These are phyloP conservation scores for Amblyraja radiata DNA, from an alignment of 2,797 vertebrate species.

Conservation along the genomic window DNA sequence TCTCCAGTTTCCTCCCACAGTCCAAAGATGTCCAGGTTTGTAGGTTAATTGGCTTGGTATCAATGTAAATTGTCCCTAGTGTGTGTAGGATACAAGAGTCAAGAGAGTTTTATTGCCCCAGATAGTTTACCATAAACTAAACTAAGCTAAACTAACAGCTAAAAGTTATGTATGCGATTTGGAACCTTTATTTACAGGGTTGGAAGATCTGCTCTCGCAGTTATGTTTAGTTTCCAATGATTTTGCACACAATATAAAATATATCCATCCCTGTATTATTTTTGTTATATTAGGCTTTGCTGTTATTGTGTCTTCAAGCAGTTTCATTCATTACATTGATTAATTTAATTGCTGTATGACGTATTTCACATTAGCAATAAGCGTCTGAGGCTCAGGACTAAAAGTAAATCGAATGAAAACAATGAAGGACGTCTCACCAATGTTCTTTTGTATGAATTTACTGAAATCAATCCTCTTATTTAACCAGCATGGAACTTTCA, in stretches of 20 bases:
- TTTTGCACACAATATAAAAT: neutral
- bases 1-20: no score
- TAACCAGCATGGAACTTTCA: neutral
- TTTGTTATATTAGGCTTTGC: neutral
- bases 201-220: neutral
- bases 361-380: no score
- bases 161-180: neutral
- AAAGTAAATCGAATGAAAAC: neutral
- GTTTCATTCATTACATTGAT: no score
- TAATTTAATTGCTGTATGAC: no score
- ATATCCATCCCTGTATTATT: neutral
- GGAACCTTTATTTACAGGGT: neutral
- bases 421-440: neutral
- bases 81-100: no score
- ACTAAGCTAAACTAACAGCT: neutral
- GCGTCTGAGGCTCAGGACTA: neutral
- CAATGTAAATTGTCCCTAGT: no score
- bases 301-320: neutral
- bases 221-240: no score
- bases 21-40: no score
- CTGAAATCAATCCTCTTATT: neutral
- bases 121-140: no score
- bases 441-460: neutral
- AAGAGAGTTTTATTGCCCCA: no score
- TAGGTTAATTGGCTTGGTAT: no score